Conservation (phyloP, 2,888 invertebrate species). For the Tetheella fluctuosa region DNA sequence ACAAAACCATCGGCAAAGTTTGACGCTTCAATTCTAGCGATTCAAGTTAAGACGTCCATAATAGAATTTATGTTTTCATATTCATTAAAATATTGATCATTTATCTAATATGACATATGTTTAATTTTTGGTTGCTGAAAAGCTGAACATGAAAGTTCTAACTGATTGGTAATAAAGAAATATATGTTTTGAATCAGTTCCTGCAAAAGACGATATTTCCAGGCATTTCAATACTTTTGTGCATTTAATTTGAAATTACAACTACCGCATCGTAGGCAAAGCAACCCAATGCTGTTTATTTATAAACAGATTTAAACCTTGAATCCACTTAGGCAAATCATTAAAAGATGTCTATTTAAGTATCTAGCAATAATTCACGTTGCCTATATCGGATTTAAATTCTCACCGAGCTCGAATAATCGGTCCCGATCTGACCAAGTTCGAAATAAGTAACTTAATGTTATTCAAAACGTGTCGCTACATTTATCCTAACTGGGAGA, state of each 20-base stretch:
- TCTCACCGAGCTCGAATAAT: slow-evolving; percentile 46
- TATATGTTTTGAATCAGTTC: no score
- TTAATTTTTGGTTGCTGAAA: no score
- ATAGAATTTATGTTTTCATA: background rate
- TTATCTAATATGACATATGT: no score
- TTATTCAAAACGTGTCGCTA: slow-evolving; percentile 79
- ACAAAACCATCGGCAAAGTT: slow-evolving; percentile 19
- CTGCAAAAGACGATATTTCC: no score
- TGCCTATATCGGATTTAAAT: slow-evolving; percentile 52
- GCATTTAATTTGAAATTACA: background rate
- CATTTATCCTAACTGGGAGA: slow-evolving; percentile 78
- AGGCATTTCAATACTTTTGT: no score
- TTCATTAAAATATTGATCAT: background rate
- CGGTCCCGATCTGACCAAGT: slow-evolving; percentile 55
- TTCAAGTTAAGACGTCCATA: background rate
- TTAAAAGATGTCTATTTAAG: slow-evolving; percentile 5
- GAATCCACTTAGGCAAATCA: slow-evolving; percentile 5
- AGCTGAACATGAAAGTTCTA: no score
- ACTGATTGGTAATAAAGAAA: no score
- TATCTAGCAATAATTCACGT: slow-evolving; percentile 46
- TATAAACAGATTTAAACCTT: background rate
- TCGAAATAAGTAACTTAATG: slow-evolving; percentile 66
- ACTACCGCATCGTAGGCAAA: background rate
- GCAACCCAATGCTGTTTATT: background rate
- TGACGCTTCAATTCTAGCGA: slow-evolving; percentile 10